Evolutionary conservation across 1,140 invertebrate species (phyloP).

Genomic region (Hyles euphorbiae): DNA sequence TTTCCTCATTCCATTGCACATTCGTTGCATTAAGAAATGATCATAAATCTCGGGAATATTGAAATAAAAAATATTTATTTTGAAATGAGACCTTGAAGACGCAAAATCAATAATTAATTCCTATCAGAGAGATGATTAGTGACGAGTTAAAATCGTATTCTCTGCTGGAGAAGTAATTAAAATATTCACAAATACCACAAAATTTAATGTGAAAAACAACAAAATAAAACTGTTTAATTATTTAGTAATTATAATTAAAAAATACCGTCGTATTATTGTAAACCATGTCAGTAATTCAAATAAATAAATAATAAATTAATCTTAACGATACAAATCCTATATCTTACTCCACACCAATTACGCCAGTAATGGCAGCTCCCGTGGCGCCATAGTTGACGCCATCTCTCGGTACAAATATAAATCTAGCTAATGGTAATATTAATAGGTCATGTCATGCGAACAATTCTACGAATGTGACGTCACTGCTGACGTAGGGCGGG

Average conservation of each 20-base stretch:
- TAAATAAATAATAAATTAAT: too few species aligned
- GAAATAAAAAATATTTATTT: too few species aligned
- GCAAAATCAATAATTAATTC: too few species aligned
- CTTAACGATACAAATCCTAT: background rate
- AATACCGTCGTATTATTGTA: too few species aligned
- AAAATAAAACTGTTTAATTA: slow-evolving; percentile 4
- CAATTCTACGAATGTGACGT: slow-evolving; percentile 15
- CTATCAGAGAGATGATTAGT: too few species aligned
- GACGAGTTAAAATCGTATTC: too few species aligned
- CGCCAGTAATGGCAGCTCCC: slow-evolving; percentile 24
- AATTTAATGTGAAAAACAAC: slow-evolving; percentile 5
- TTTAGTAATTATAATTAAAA: background rate
- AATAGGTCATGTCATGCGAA: slow-evolving; percentile 31
- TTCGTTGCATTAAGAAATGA: too few species aligned
- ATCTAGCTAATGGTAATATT: slow-evolving; percentile 23
- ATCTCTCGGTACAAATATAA: slow-evolving; percentile 26
- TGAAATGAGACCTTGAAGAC: too few species aligned
- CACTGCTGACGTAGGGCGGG: slow-evolving; percentile 11
- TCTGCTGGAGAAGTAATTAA: too few species aligned
- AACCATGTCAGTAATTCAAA: too few species aligned
- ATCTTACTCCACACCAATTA: slow-evolving; percentile 14
- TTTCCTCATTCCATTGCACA: too few species aligned
- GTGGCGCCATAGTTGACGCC: slow-evolving; percentile 51
- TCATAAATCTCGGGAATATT: too few species aligned
- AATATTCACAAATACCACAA: background rate